A percentile compares a stretch with the other conserved stretches of the same genome.
Conservation (phyloP, 2,113 vertebrate species). For the Oncorhynchus mykiss region DNA sequence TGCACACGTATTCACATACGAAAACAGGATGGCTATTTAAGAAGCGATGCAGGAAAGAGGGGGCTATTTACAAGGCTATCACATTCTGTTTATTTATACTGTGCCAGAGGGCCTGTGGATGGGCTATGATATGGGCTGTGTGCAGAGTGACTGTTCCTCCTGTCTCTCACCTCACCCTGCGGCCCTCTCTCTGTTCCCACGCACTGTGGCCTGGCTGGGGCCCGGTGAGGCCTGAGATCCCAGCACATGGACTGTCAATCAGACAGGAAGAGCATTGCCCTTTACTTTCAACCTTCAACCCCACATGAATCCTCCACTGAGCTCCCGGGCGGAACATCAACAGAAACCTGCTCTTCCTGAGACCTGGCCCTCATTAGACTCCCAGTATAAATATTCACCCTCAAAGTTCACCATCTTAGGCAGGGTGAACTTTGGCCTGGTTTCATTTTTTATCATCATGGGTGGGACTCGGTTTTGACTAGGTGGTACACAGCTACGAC, state of each 20-base stretch:
- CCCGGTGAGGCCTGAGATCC: neutral
- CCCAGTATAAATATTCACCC: slow-evolving; percentile 14
- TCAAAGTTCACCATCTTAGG: slow-evolving; percentile 9
- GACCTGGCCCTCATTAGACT: slow-evolving; percentile 4
- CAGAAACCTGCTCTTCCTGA: neutral
- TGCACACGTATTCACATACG: slow-evolving; percentile 11
- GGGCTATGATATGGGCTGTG: slow-evolving; percentile 31
- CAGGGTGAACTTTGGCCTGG: slow-evolving; percentile 7
- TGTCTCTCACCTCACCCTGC: neutral
- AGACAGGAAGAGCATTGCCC: neutral
- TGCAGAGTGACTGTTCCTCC: slow-evolving; percentile 7
- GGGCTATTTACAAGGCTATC: slow-evolving; percentile 57
- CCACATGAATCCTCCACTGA: neutral
- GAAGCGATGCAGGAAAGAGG: slow-evolving; percentile 27
- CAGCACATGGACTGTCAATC: slow-evolving; percentile 7
- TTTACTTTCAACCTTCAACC: neutral
- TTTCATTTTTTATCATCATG: neutral
- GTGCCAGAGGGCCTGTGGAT: slow-evolving; percentile 19
- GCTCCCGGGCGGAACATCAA: neutral
- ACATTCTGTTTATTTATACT: slow-evolving; percentile 58
- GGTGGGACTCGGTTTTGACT: neutral
- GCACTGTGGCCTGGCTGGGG: neutral
- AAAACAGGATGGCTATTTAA: slow-evolving; percentile 48
- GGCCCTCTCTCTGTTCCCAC: slow-evolving; percentile 10
- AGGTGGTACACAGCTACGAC: too few relatives aligned